These are phyloP conservation scores for Metallyticus violacea DNA, from an alignment of 2,888 invertebrate species.

Conservation along the genomic window DNA sequence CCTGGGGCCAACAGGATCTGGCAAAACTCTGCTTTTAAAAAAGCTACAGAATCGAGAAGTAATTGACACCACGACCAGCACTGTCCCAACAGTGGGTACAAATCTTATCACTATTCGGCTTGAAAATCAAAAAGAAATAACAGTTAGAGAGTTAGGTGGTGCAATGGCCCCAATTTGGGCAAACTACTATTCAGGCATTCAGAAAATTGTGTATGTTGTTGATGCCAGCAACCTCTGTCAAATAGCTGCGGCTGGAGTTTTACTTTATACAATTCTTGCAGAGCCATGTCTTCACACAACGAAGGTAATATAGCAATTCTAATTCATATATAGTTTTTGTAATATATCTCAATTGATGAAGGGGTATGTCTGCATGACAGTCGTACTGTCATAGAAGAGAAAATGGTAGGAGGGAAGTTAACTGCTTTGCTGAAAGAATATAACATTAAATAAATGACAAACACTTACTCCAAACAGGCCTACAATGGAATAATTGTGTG, in stretches of 20 bases:
- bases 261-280: slow-evolving; percentile 72
- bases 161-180: slow-evolving; percentile 80
- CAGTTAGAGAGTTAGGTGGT: slow-evolving; percentile 75
- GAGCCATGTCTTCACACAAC: slow-evolving; percentile 65
- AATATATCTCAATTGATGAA: too few species aligned
- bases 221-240: slow-evolving; percentile 83
- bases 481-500: too few species aligned
- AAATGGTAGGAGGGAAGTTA: too few species aligned
- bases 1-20: slow-evolving; percentile 75
- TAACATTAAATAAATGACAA: too few species aligned
- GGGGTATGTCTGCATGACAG: too few species aligned
- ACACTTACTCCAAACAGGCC: too few species aligned
- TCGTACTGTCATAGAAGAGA: too few species aligned
- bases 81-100: slow-evolving; percentile 77
- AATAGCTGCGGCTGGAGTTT: slow-evolving; percentile 79
- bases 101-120: slow-evolving; percentile 68
- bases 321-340: too few species aligned
- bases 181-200: slow-evolving; percentile 63
- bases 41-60: slow-evolving; percentile 66
- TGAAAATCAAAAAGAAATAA: slow-evolving; percentile 47
- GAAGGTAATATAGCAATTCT: too few species aligned
- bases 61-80: slow-evolving; percentile 73
- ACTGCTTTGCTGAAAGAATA: too few species aligned
- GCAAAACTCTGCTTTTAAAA: slow-evolving; percentile 76
- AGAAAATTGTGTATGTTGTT: slow-evolving; percentile 70